Conservation (phyloP, 2,888 invertebrate genomes). For the Tenthredo notha region DNA sequence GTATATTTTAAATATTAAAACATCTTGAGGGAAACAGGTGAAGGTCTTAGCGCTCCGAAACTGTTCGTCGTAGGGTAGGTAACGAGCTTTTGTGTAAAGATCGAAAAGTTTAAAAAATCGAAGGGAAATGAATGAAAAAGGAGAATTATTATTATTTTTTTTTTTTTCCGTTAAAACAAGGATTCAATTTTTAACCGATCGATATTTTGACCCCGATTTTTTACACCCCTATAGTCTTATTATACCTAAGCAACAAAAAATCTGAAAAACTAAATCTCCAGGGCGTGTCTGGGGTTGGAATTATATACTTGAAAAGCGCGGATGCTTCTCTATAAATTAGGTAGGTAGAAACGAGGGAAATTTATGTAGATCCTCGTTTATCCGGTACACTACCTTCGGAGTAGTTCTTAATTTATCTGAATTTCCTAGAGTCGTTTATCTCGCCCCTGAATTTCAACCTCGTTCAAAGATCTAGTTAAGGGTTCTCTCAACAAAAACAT, state of each 20-base stretch:
- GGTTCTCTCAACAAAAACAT: background rate
- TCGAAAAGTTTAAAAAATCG: background rate
- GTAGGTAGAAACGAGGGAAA: conserved; percentile 1
- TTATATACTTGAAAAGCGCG: background rate
- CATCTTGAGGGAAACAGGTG: background rate
- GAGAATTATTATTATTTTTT: background rate
- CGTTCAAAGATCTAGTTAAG: background rate
- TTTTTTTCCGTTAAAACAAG: background rate
- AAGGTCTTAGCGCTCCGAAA: background rate
- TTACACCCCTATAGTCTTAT: background rate
- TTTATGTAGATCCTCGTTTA: conserved; percentile 39
- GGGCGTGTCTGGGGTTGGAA: conserved; percentile 37
- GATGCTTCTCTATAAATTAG: conserved; percentile 14
- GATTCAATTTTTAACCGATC: background rate
- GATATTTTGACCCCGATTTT: background rate
- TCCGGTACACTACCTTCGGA: conserved; percentile 9
- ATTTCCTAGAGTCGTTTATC: background rate
- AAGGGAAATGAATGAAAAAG: background rate
- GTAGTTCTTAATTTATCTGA: background rate
- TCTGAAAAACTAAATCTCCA: background rate
- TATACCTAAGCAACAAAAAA: background rate
- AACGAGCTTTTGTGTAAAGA: no score
- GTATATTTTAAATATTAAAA: conserved; percentile 16
- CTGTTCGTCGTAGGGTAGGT: background rate
- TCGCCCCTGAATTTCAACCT: background rate